Evolutionary conservation across 2,888 invertebrate species (phyloP).

Genomic region (Holacanthella duospinosa): DNA sequence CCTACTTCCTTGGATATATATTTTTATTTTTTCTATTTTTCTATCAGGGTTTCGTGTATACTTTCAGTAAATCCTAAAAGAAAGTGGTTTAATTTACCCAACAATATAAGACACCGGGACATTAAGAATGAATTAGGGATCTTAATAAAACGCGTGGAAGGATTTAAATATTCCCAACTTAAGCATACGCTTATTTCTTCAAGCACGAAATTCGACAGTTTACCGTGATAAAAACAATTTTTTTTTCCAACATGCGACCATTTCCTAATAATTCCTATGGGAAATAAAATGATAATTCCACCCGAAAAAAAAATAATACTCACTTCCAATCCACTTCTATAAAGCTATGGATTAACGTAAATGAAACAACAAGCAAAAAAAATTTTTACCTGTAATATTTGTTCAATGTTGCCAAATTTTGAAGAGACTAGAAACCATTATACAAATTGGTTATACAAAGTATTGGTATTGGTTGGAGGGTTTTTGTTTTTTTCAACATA

Average conservation of each 20-base stretch:
- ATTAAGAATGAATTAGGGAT: neutral
- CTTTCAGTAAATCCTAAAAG: neutral
- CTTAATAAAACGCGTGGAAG: neutral
- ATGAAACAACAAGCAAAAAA: neutral
- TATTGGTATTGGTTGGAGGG: too few relatives aligned
- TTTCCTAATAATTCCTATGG: constrained; percentile 21
- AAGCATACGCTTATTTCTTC: constrained; percentile 1
- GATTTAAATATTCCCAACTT: neutral
- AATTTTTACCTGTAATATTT: neutral
- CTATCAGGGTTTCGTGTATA: neutral
- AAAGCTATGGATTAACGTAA: neutral
- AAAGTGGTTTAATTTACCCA: neutral
- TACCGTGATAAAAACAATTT: constrained; percentile 37
- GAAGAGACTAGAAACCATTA: neutral
- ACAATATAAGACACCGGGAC: neutral
- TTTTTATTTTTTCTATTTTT: neutral
- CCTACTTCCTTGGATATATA: too few relatives aligned
- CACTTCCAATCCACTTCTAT: neutral
- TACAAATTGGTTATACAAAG: too few relatives aligned
- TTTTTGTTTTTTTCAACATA: too few relatives aligned
- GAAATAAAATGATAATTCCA: constrained; percentile 21
- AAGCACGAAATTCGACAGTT: constrained; percentile 37
- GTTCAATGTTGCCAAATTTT: neutral
- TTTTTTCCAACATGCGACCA: constrained; percentile 35
- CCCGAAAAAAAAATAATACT: neutral